A percentile compares a stretch with the other conserved stretches of the same genome.
phyloP scores from a whole-genome alignment of 2,113 vertebrate genomes.

The Antechinus stuartii region DNA sequence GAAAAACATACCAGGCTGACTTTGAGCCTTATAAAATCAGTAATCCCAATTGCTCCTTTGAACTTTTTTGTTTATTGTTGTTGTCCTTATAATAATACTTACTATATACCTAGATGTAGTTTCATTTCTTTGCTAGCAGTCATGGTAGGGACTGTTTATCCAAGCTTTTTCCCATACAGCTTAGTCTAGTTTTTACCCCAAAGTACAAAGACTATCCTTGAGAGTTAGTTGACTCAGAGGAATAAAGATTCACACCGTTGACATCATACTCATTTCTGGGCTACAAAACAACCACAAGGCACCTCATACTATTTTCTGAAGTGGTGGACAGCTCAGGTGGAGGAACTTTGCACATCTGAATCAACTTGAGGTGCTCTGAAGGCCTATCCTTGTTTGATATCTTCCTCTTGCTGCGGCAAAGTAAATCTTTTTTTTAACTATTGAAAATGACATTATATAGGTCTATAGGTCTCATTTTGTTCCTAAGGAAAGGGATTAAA shows the following conservation, averaged over 20 bases:
- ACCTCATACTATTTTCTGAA: background rate
- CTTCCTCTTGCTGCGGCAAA: background rate
- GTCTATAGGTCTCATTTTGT: background rate
- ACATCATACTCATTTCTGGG: background rate
- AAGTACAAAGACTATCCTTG: background rate
- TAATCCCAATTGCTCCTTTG: slow-evolving; percentile 10
- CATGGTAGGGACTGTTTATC: background rate
- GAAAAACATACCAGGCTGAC: slow-evolving; percentile 2
- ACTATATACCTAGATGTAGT: background rate
- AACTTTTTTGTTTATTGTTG: background rate
- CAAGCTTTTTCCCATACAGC: background rate
- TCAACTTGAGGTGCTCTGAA: background rate
- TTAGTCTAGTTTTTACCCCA: too few relatives aligned
- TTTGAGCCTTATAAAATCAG: background rate
- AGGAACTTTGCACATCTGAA: background rate
- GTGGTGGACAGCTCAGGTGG: background rate
- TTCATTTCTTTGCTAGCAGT: background rate
- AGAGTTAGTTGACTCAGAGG: background rate
- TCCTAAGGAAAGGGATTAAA: background rate
- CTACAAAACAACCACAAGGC: background rate
- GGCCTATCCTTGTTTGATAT: background rate
- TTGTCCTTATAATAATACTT: background rate
- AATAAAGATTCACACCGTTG: background rate
- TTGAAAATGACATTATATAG: background rate
- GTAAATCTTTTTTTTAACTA: background rate